Conservation (phyloP, 1,140 invertebrate genomes). For the Drosophila dunni region DNA sequence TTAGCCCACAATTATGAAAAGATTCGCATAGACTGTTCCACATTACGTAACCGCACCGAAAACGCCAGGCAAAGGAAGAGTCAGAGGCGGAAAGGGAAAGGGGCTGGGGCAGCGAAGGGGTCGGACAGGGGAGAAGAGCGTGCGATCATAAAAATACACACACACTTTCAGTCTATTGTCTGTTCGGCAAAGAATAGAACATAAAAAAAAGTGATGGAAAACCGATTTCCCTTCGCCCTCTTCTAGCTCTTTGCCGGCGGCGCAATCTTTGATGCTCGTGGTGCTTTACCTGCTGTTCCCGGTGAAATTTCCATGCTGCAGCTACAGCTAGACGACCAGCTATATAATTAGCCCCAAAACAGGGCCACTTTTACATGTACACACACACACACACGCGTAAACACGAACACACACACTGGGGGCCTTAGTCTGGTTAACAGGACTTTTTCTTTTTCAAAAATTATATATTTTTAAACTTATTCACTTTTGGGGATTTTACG, state of each 20-base stretch:
- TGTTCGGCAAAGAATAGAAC: slow-evolving; percentile 15
- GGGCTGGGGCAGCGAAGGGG: slow-evolving; percentile 2
- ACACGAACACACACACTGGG: slow-evolving; percentile 8
- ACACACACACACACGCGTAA: slow-evolving; percentile 12
- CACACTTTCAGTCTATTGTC: slow-evolving; percentile 54
- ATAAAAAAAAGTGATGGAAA: slow-evolving; percentile 42
- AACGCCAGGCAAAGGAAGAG: slow-evolving; percentile 11
- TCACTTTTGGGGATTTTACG: slow-evolving; percentile 35
- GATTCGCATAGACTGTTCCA: slow-evolving; percentile 40
- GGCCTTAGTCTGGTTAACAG: slow-evolving; percentile 36
- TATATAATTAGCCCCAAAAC: slow-evolving; percentile 76
- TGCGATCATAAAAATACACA: slow-evolving; percentile 71
- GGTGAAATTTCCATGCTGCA: slow-evolving; percentile 69
- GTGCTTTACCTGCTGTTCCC: slow-evolving; percentile 55
- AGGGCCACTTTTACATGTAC: slow-evolving; percentile 69
- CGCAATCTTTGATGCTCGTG: neutral
- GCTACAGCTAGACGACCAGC: slow-evolving; percentile 68
- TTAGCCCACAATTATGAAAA: slow-evolving; percentile 66
- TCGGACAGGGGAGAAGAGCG: slow-evolving; percentile 38
- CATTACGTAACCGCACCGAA: slow-evolving; percentile 74
- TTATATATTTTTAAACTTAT: slow-evolving; percentile 17
- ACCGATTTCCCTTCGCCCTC: slow-evolving; percentile 29
- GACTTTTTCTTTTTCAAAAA: slow-evolving; percentile 54
- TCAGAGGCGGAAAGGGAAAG: no score
- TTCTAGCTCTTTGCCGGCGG: neutral